Evolutionary conservation across 2,797 vertebrate genomes (phyloP), one percentile per base, ranked within the genome.

Genomic region (Pipistrellus nathusii): DNA sequence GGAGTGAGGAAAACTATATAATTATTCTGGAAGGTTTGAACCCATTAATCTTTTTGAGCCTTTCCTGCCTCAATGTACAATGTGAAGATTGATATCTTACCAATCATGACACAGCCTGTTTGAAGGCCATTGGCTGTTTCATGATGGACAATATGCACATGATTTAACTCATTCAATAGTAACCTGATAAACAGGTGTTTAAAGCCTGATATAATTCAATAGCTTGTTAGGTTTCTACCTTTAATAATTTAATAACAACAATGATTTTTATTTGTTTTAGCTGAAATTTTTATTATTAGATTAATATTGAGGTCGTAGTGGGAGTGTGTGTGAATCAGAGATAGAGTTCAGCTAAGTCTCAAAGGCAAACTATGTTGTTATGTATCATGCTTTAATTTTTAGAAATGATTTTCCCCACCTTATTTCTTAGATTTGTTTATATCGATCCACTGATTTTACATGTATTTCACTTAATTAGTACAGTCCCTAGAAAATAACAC

Each of bases 101-200:
- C 38, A 41, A 41, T 41, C 6, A 41, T 41, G 38, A 41, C 6
- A 41, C 38, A 41, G 38, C 38, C 64, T 90, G 8, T 76, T 86
- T 64, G 88, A 92, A 96, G 80, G 66, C 35, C 59, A 88, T 38
- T 91, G 81, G 59, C 66, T 92, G 3, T 66, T 27, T 88, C 51
- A 32, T 94, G 86, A 95, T 95, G 62, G 7, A 93, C 87, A 64
- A 11, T 48, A 59, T 62, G 27, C 6, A 83, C 14, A 72, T 20
- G 8, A 72, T 81, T 25, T 82, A 62, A 62, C 38, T 83, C 85
- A 73, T 66, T 78, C 80, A 72, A 85, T 73, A 81, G n/a, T 89
- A 91, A 92, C 23, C 55, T 90, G 30, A 86, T 94, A 90, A 92
- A 93, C 48, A 97, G 76, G 77, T 90, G 35, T 80, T 92, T 93